Base-by-base conservation (phyloP, 2,113 vertebrate genomes). In the Bucco capensis region DNA sequence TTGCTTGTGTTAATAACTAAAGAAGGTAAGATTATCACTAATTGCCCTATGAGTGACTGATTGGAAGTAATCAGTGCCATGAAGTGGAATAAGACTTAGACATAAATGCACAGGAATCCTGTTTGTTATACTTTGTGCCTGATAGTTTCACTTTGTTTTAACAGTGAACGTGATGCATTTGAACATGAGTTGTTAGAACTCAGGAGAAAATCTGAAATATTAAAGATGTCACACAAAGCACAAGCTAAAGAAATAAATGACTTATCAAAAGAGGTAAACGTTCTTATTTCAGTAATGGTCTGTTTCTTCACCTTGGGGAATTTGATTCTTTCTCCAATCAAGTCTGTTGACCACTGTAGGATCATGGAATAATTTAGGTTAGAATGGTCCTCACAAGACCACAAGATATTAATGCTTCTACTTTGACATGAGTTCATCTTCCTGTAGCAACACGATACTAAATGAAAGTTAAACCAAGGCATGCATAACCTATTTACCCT, bases 231-330 rank as follows among this genome's bases (percentile, higher is more conserved):
- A 72, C 97, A 99, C 57, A 94, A 97, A 74, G 89, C 97, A 61
- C 96, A 98, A 92, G 91, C 95, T 77, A 98, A 98, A 94, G 99
- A 99, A 94, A 98, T 97, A 95, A 98, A 97, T 95, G 97, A 98
- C 51, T 97, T 99, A 81, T 96, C 97, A 61, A 98, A 98, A 97
- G 99, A 99, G 98, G 99, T 99, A 97, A 97, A 76, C 24, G 40
- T 60, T 80, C 64, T 70, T 92, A 33, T 57, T 83, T 84, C 25
- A 58, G 5, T 72, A 82, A 61, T 65, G 60, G 12, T 56, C 31
- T 65, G 0, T 49, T 85, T 89, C 47, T 79, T 89, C 25, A 51
- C 14, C 19, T 56, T 0, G 0, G 27, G 27, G 22, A 75, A 64
- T 89, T 76, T 46, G 42, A 53, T 82, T 78, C 5, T 72, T 84